Evolutionary conservation across 2,797 vertebrate genomes (phyloP).

Genomic region (Lagocephalus sceleratus): DNA sequence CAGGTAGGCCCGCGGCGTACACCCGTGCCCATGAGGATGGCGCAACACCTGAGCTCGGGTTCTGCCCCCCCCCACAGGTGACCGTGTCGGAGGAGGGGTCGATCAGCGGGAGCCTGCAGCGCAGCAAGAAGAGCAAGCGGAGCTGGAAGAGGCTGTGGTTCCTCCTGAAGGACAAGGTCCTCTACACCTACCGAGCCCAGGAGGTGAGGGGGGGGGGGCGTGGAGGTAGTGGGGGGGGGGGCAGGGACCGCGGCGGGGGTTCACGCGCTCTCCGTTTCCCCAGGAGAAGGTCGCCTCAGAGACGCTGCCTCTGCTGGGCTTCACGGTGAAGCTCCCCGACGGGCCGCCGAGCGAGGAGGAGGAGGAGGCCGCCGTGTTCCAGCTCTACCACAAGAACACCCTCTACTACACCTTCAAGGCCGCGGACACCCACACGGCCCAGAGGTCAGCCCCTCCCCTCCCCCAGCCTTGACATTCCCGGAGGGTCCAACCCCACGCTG

Average conservation of each 20-base stretch:
- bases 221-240: conserved; percentile 85
- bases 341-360: conserved; percentile 79
- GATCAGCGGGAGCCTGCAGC: conserved; percentile 89
- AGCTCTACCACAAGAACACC: conserved; percentile 96
- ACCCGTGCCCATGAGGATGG: too few species aligned
- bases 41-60: too few species aligned
- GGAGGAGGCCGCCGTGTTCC: conserved; percentile 81
- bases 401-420: conserved; percentile 94
- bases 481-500: too few species aligned
- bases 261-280: neutral
- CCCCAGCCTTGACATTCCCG: too few species aligned
- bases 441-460: conserved; percentile 82
- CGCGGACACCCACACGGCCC: conserved; percentile 84
- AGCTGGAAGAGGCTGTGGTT: conserved; percentile 98
- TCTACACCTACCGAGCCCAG: conserved; percentile 90
- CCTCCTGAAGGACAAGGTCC: conserved; percentile 98
- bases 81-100: conserved; percentile 67
- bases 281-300: conserved; percentile 93
- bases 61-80: conserved; percentile 35
- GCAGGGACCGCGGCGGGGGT: too few species aligned
- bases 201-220: conserved; percentile 85
- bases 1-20: conserved; percentile 77
- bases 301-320: conserved; percentile 92
- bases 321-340: conserved; percentile 85
- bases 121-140: conserved; percentile 88